Evolutionary conservation across 2,888 invertebrate species (phyloP).

Genomic region (Laspeyria flexula): DNA sequence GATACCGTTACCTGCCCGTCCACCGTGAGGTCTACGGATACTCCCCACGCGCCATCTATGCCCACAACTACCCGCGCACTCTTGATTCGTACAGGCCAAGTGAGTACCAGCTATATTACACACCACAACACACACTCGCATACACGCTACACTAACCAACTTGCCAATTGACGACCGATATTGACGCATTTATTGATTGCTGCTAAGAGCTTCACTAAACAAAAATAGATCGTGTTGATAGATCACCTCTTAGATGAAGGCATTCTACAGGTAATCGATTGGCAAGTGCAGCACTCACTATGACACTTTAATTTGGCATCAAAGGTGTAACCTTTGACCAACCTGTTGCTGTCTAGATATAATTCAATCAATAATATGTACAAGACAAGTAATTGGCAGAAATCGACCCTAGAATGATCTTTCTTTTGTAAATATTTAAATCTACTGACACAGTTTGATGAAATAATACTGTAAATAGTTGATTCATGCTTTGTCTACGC

Average conservation of each 20-base stretch:
- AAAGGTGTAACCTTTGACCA: constrained; percentile 43
- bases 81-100: constrained; percentile 94
- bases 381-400: constrained; percentile 13
- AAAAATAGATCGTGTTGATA: constrained; percentile 45
- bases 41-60: constrained; percentile 94
- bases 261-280: constrained; percentile 52
- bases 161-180: constrained; percentile 46
- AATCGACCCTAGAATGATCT: constrained; percentile 11
- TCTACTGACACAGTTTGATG: constrained; percentile 25
- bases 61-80: constrained; percentile 92
- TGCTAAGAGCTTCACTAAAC: constrained; percentile 25
- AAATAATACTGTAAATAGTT: constrained; percentile 50
- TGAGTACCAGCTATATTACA: constrained; percentile 85
- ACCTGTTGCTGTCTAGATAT: constrained; percentile 21
- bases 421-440: constrained; percentile 38
- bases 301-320: constrained; percentile 54
- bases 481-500: constrained; percentile 33
- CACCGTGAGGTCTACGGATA: constrained; percentile 96
- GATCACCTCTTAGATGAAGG: constrained; percentile 44
- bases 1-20: constrained; percentile 96
- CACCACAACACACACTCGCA: constrained; percentile 19
- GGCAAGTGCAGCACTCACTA: constrained; percentile 56
- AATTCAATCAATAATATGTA: constrained; percentile 8
- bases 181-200: constrained; percentile 17
- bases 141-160: constrained; percentile 54